Evolutionary conservation across 1,140 invertebrate genomes (phyloP).

Genomic region (Calosoma granatense): DNA sequence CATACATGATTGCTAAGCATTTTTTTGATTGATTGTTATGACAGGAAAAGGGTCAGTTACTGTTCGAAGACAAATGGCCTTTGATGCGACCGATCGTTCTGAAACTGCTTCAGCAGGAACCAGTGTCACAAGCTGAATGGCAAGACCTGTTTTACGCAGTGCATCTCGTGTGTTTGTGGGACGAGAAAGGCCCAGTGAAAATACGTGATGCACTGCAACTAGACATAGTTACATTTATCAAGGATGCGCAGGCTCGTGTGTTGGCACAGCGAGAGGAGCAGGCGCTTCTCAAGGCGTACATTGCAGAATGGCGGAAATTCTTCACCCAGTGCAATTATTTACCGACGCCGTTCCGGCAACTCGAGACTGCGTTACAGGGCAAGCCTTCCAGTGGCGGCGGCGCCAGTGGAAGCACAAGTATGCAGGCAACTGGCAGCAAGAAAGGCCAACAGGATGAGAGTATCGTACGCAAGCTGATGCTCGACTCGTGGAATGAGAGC

Average conservation of each 20-base stretch:
- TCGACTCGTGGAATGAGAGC: conserved; percentile 95
- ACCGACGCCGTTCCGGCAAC: conserved; percentile 88
- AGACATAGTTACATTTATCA: conserved; percentile 91
- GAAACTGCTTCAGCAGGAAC: conserved; percentile 85
- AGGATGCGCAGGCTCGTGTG: conserved; percentile 83
- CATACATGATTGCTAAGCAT: too few relatives aligned
- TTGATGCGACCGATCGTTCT: conserved; percentile 86
- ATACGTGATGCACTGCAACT: conserved; percentile 80
- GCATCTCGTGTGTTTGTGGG: conserved; percentile 90
- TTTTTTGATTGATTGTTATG: too few relatives aligned
- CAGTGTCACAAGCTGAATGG: conserved; percentile 91
- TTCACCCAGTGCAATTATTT: conserved; percentile 96
- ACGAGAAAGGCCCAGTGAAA: conserved; percentile 86
- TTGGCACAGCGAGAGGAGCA: conserved; percentile 87
- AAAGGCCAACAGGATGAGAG: conserved; percentile 65
- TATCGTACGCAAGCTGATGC: conserved; percentile 88
- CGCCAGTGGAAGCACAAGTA: conserved; percentile 40
- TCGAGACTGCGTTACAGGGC: conserved; percentile 66
- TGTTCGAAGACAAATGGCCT: conserved; percentile 94
- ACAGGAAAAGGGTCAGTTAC: conserved; percentile 53
- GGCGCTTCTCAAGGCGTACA: conserved; percentile 90
- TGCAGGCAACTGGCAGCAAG: conserved; percentile 27
- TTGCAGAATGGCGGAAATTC: conserved; percentile 94
- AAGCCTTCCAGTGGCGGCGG: conserved; percentile 20
- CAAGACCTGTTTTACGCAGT: conserved; percentile 94